These are phyloP conservation scores for Pheosia gnoma DNA, from an alignment of 2,888 invertebrate genomes.

Conservation along the genomic window DNA sequence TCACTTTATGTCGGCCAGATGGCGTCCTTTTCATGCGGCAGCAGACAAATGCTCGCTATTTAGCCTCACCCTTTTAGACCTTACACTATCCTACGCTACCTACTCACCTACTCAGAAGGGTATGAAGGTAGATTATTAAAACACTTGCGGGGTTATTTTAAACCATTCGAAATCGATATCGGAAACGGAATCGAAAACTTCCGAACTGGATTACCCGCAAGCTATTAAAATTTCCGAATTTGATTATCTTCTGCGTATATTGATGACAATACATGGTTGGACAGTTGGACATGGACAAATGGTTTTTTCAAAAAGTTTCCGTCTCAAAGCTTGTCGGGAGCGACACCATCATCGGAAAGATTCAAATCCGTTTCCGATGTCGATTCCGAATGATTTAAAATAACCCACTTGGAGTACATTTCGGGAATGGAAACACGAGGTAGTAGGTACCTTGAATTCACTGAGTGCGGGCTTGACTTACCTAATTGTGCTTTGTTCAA, in stretches of 20 bases:
- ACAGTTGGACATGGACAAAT: no score
- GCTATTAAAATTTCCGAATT: no score
- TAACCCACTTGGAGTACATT: neutral
- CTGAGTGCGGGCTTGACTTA: constrained; percentile 1
- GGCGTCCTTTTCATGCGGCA: constrained; percentile 2
- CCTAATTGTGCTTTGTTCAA: neutral
- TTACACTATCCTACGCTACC: neutral
- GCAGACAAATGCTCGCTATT: constrained; percentile 6
- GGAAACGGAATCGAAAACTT: no score
- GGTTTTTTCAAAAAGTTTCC: no score
- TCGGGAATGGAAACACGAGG: neutral
- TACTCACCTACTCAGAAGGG: neutral
- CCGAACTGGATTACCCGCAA: no score
- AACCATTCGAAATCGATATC: no score
- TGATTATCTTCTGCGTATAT: no score
- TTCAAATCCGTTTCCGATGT: no score
- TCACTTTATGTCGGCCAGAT: constrained; percentile 1
- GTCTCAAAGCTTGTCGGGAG: no score
- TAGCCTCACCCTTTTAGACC: constrained; percentile 4
- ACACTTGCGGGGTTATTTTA: neutral
- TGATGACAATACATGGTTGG: no score
- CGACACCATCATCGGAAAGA: no score
- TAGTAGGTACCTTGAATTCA: neutral
- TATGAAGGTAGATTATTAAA: constrained; percentile 6
- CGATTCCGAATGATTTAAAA: no score